Base-by-base conservation (phyloP, 1,140 invertebrate genomes). In the Hestina assimilis region DNA sequence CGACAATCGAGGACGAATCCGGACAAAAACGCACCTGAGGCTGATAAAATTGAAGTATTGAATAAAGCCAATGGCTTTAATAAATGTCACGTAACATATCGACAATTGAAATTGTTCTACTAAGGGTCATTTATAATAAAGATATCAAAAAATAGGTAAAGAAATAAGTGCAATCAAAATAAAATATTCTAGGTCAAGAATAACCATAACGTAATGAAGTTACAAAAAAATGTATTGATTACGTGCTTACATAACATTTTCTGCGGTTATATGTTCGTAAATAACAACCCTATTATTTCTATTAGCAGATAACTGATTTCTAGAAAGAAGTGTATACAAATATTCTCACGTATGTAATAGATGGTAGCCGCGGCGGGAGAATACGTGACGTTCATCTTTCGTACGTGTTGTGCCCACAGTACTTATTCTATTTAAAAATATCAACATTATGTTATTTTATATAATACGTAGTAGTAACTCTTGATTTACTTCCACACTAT, bases 311-410 rank as follows among this genome's bases (percentile, higher is more conserved):
- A 35, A 20, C 20, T 14, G 9, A 53, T 43, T 24, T 53, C 19
- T 31, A 41, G 42, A 53, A 57, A 43, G 54, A 40, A 60, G 57
- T 64, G 74, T 67, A 77, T 72, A 76, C 72, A 79, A 82, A 86
- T 87, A 80, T 69, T 82, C 76, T 84, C 81, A 87, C 83, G 83
- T 86, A 71, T 73, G 52, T 61, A 67, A 63, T 72, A 73, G 60
- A 63, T 66, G 59, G 64, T 71, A 71, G 61, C 58, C 57, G 60
- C 63, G 69, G 64, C 61, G 51, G 64, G 65, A 52, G 58, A 50
- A 60, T 66, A 84, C 83, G 83, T 83, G 83, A 78, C 67, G 60
- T 46, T 57, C 63, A 54, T 59, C 42, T 14, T 33, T 35, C 33
- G 65, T 69, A 80, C 72, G 74, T 79, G 70, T 67, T 64, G 52